A percentile compares a stretch with the other conserved stretches of the same genome.
These are phyloP conservation scores for Neotoma lepida DNA, from an alignment of 2,113 vertebrate species.

Conservation along the genomic window DNA sequence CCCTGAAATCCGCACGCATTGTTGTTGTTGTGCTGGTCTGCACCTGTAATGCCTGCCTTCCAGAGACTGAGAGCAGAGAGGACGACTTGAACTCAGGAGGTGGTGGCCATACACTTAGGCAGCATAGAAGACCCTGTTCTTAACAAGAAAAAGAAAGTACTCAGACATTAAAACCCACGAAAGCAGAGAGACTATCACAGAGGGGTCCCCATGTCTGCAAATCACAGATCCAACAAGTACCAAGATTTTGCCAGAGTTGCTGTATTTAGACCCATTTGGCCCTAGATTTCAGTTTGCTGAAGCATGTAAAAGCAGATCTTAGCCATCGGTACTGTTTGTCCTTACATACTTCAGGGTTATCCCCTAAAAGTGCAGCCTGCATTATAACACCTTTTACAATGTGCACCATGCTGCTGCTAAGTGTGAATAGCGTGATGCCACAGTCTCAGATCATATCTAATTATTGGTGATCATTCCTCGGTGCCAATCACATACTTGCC, in stretches of 20 bases:
- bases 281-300: neutral
- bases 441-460: neutral
- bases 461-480: neutral
- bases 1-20: neutral
- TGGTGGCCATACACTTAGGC: neutral
- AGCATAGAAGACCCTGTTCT: neutral
- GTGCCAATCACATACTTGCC: neutral
- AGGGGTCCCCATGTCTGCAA: neutral
- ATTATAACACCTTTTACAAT: neutral
- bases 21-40: neutral
- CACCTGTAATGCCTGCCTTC: neutral
- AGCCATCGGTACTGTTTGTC: neutral
- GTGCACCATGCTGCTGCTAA: neutral
- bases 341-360: neutral
- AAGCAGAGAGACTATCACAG: neutral
- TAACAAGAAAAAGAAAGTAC: neutral
- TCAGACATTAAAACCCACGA: neutral
- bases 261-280: neutral
- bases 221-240: no score
- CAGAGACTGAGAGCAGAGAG: neutral
- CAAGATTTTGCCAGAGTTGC: neutral
- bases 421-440: neutral
- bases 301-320: neutral
- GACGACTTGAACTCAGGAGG: neutral
- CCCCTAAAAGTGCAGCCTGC: neutral